Evolutionary conservation across 2,888 invertebrate species (phyloP), one percentile per base, ranked within the genome.

Genomic region (Lobophora halterata): DNA sequence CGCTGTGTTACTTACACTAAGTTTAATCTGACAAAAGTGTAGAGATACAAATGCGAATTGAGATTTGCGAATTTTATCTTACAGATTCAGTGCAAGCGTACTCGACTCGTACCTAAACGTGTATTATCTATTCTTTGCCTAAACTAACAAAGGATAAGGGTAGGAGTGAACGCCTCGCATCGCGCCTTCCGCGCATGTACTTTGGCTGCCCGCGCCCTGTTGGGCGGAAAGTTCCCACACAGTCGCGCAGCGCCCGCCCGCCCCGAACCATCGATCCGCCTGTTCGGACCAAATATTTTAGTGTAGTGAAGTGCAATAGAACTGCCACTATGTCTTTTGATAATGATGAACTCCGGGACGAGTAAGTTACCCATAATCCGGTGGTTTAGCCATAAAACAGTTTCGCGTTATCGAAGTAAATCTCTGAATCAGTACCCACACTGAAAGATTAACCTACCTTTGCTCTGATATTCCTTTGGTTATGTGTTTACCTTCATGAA

Each of bases 341-440:
- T 55, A 91, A 90, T 47, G 92, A 92, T 57, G 92, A 92, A 65
- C 90, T 92, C 51, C 82, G 90, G 45, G 92, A 92, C 65, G 92
- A 92, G 92, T 92, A 78, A 92, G 92, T 92, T 79, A 29, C 8
- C 5, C 23, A 11, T 19, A 33, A 8, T 5, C 32, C 2, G 17
- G 6, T n/a, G n/a, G n/a, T n/a, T n/a, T n/a, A n/a, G n/a, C n/a
- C n/a, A n/a, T n/a, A n/a, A n/a, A n/a, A n/a, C n/a, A n/a, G n/a
- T n/a, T n/a, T n/a, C n/a, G n/a, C n/a, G n/a, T n/a, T n/a, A n/a
- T 5, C 8, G 7, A 8, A 5, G 6, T 7, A 2, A 24, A 36
- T 23, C 25, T 36, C 37, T 27, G 33, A 42, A 42, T 37, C 44
- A 36, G 36, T 45, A 35, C 1, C 29, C 19, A 3, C 9, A 11